Percentiles rank a stretch among this genome's conserved stretches.
Evolutionary conservation across 1,140 invertebrate genomes (phyloP).

Genomic region (Drosophila saltans): DNA sequence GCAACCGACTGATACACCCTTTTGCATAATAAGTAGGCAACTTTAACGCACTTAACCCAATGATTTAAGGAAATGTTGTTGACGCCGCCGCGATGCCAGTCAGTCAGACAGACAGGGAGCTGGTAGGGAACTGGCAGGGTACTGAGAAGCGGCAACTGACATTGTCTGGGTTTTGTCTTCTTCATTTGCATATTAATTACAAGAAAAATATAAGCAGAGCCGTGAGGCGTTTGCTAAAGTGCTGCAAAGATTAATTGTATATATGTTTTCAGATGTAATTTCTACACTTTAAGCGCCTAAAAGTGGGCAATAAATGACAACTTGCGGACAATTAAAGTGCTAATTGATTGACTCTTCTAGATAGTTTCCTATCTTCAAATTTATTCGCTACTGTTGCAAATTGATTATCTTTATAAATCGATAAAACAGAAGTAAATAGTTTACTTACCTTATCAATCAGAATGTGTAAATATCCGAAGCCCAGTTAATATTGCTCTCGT

Average conservation of each 20-base stretch:
- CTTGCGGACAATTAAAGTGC: constrained; percentile 10
- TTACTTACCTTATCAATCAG: not conserved
- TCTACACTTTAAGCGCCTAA: constrained; percentile 31
- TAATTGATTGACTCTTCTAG: constrained; percentile 15
- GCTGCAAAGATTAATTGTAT: constrained; percentile 56
- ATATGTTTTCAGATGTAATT: constrained; percentile 1
- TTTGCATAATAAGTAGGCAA: constrained; percentile 69
- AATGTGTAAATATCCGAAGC: not conserved
- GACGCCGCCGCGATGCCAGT: constrained; percentile 51
- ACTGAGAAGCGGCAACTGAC: not conserved
- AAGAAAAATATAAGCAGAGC: constrained; percentile 42
- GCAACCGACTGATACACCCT: constrained; percentile 20
- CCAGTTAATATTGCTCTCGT: not conserved
- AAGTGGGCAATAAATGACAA: constrained; percentile 44
- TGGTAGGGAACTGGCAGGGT: not conserved
- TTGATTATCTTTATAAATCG: not conserved
- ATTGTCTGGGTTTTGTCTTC: constrained; percentile 26
- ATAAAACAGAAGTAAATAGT: not conserved
- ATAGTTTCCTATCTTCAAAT: not conserved
- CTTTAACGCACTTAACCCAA: constrained; percentile 53
- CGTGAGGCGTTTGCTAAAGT: constrained; percentile 34
- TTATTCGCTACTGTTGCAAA: not conserved
- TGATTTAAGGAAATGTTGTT: constrained; percentile 72
- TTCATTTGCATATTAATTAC: constrained; percentile 75
- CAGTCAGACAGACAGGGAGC: constrained; percentile 3